Evolutionary conservation across 2,797 vertebrate genomes (phyloP).

Genomic region (Bradypodion pumilum): DNA sequence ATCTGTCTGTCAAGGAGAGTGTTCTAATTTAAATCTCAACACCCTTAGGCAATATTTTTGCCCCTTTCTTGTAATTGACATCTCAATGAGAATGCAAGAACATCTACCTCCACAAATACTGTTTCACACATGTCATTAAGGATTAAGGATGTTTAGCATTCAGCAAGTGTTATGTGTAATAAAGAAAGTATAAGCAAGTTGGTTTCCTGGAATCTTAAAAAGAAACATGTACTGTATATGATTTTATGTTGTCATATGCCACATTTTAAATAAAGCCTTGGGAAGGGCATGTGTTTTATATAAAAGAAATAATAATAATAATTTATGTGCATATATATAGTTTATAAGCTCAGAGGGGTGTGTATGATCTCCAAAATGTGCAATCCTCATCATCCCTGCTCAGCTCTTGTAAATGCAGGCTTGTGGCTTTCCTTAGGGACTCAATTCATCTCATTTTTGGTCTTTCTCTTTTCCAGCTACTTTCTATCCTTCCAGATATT

Average conservation of each 20-base stretch:
- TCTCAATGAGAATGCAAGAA: slow-evolving; percentile 42
- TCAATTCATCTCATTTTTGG: too few species aligned
- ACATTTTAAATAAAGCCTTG: background rate
- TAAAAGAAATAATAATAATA: too few species aligned
- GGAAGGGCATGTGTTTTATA: background rate
- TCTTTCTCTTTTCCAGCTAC: too few species aligned
- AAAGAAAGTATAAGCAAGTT: slow-evolving; percentile 4
- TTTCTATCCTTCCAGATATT: too few species aligned
- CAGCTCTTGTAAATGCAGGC: too few species aligned
- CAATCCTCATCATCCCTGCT: too few species aligned
- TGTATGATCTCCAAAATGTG: too few species aligned
- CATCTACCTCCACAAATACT: background rate
- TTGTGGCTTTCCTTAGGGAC: too few species aligned
- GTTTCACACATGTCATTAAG: background rate
- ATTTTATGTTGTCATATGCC: slow-evolving; percentile 1
- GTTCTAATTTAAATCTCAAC: slow-evolving; percentile 63
- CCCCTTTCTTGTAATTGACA: slow-evolving; percentile 50
- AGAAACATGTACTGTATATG: background rate
- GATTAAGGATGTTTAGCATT: slow-evolving; percentile 10
- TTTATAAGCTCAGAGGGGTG: too few species aligned
- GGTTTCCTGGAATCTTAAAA: slow-evolving; percentile 5
- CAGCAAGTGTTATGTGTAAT: background rate
- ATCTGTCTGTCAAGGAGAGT: slow-evolving; percentile 51
- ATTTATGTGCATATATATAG: too few species aligned
- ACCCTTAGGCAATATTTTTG: slow-evolving; percentile 50